Conservation (phyloP, 2,888 invertebrate genomes). For the Cancer borealis region DNA sequence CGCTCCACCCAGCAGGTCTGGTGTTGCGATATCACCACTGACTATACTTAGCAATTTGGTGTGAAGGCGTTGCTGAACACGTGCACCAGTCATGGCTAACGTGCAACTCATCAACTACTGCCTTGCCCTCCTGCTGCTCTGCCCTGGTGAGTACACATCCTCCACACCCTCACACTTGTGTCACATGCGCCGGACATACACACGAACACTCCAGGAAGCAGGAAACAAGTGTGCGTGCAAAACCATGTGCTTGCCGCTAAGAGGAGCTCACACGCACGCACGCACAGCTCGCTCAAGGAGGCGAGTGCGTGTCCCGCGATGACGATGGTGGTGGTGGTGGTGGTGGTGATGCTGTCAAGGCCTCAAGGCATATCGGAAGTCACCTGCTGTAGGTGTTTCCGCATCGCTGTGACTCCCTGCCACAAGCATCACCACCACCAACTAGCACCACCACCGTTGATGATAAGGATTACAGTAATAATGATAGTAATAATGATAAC, state of each 20-base stretch:
- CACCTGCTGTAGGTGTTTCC: background rate
- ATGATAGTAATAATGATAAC: background rate
- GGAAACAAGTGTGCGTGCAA: background rate
- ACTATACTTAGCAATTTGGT: background rate
- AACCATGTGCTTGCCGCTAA: background rate
- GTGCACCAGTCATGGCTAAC: background rate
- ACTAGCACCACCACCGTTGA: background rate
- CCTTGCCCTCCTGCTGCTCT: background rate
- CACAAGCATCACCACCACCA: background rate
- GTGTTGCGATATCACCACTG: background rate
- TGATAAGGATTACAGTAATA: background rate
- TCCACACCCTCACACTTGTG: background rate
- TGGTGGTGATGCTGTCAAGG: background rate
- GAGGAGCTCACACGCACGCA: slow-evolving; percentile 6
- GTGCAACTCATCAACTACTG: background rate
- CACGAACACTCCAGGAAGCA: background rate
- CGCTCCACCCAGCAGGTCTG: background rate
- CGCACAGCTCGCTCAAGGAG: background rate
- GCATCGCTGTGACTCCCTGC: background rate
- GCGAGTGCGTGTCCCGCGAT: background rate
- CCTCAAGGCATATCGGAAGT: background rate
- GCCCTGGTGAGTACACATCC: background rate
- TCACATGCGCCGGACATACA: background rate
- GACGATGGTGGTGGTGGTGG: background rate
- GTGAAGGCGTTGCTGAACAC: background rate